phyloP scores from a whole-genome alignment of 2,797 vertebrate genomes.

The Pelobates cultripes region DNA sequence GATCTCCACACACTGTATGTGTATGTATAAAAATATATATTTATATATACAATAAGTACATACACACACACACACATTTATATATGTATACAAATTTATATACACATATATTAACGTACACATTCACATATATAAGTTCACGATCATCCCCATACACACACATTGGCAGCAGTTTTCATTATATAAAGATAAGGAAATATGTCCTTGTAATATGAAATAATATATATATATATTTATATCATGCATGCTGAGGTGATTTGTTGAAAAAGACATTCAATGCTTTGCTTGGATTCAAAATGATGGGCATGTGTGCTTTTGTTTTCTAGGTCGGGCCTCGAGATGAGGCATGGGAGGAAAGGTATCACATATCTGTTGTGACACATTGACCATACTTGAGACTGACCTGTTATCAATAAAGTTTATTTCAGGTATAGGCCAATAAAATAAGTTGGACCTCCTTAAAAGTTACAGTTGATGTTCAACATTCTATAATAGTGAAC shows the following conservation, averaged over 20 bases:
- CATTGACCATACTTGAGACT: too few relatives aligned
- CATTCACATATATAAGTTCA: conserved; percentile 7
- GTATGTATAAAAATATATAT: not conserved
- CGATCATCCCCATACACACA: conserved; percentile 19
- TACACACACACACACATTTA: not conserved
- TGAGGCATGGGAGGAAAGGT: not conserved
- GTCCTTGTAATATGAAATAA: conserved; percentile 60
- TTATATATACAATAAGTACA: conserved; percentile 20
- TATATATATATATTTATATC: conserved; percentile 55
- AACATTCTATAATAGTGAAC: not conserved
- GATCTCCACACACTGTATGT: conserved; percentile 16
- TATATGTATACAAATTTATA: not conserved
- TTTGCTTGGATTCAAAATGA: conserved; percentile 59
- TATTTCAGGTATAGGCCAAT: not conserved
- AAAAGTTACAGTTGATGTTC: not conserved
- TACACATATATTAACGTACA: conserved; percentile 45
- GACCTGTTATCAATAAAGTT: too few relatives aligned
- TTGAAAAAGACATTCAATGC: conserved; percentile 63
- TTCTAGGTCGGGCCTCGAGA: not conserved
- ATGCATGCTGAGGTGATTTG: conserved; percentile 62
- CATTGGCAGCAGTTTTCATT: conserved; percentile 44
- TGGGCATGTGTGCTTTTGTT: not conserved
- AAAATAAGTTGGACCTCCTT: not conserved
- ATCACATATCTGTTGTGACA: not conserved
- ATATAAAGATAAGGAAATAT: conserved; percentile 59